phyloP scores from a whole-genome alignment of 2,888 invertebrate genomes.

The Rambutsinella grinnellia region DNA sequence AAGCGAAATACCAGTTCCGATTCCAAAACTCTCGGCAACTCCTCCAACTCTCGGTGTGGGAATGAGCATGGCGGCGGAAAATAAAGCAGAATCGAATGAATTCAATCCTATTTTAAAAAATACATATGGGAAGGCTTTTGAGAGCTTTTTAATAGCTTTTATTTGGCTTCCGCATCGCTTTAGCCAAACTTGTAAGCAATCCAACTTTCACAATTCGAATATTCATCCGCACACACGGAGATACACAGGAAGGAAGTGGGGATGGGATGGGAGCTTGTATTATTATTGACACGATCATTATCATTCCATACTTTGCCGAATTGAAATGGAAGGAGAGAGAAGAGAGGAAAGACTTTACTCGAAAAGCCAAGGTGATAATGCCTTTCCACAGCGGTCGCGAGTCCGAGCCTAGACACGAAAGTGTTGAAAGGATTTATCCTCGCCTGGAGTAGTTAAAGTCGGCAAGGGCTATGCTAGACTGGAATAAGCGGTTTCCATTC shows the following conservation, averaged over 20 bases:
- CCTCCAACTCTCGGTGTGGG: background rate
- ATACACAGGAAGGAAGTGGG: background rate
- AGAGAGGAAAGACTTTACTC: too few relatives aligned
- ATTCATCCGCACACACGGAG: background rate
- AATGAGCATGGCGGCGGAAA: constrained; percentile 3
- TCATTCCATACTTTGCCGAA: too few relatives aligned
- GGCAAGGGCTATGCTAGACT: too few relatives aligned
- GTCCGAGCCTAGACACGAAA: too few relatives aligned
- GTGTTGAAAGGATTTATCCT: too few relatives aligned
- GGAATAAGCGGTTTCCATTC: too few relatives aligned
- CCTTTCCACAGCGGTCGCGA: too few relatives aligned
- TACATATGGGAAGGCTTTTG: background rate
- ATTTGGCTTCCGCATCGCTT: background rate
- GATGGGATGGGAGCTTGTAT: too few relatives aligned
- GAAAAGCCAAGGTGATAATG: too few relatives aligned
- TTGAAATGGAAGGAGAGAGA: too few relatives aligned
- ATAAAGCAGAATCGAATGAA: constrained; percentile 37
- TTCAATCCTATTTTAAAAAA: constrained; percentile 32
- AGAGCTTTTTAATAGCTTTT: background rate
- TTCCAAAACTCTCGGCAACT: background rate
- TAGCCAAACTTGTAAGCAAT: background rate
- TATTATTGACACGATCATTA: background rate
- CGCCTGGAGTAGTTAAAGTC: too few relatives aligned
- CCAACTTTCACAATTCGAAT: background rate
- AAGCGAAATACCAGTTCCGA: background rate